Evolutionary conservation across 53 echinoderm and acorn worm species (phyloP).

Genomic region (Stichopus horrens): DNA sequence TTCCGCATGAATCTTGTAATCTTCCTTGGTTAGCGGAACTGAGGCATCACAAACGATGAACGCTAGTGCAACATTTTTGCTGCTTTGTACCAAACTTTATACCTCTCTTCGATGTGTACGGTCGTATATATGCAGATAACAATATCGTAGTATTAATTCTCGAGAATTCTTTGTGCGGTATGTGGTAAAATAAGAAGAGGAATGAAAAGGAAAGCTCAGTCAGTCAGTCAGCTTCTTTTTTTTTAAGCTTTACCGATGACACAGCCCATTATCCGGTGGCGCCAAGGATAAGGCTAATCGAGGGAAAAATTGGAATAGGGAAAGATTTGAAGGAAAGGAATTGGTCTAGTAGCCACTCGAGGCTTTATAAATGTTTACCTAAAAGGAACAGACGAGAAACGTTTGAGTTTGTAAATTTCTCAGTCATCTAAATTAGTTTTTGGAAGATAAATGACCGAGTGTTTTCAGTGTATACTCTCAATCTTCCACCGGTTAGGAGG

Average conservation of each 20-base stretch:
- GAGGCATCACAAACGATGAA: background rate
- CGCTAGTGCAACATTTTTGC: background rate
- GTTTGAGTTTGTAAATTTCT: background rate
- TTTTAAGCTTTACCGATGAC: background rate
- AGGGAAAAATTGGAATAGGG: slow-evolving; percentile 1
- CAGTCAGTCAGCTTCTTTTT: too few relatives aligned
- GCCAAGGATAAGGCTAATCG: slow-evolving; percentile 2
- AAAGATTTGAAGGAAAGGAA: background rate
- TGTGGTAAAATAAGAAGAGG: background rate
- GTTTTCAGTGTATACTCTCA: too few relatives aligned
- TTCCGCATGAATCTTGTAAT: too few relatives aligned
- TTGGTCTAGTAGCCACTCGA: slow-evolving; percentile 14
- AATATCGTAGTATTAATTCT: background rate
- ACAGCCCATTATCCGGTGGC: slow-evolving; percentile 10
- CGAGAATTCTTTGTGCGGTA: background rate
- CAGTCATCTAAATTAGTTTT: background rate
- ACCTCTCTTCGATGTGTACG: background rate
- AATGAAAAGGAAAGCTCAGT: background rate
- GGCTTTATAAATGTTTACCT: slow-evolving; percentile 1
- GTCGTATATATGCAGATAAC: background rate
- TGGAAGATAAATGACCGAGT: background rate
- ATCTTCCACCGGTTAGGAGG: too few relatives aligned
- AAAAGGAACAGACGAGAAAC: background rate
- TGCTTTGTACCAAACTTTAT: background rate
- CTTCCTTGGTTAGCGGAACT: background rate